Evolutionary conservation across 2,797 vertebrate species (phyloP).

Genomic region (Pogonophryne albipinna): DNA sequence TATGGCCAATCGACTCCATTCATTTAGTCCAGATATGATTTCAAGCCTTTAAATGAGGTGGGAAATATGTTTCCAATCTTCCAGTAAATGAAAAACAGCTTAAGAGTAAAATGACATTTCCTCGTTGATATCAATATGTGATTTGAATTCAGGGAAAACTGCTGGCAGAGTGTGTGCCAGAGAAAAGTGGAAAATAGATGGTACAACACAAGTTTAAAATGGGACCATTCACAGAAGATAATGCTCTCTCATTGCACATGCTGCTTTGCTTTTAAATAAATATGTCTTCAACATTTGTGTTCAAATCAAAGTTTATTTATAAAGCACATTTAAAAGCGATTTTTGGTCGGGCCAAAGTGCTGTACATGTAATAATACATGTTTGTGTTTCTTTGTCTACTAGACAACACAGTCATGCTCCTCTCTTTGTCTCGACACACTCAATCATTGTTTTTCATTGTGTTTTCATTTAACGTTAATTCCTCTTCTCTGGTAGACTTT

Average conservation of each 20-base stretch:
- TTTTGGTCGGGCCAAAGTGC: too few relatives aligned
- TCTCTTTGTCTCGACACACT: conserved; percentile 18
- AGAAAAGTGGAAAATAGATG: conserved; percentile 11
- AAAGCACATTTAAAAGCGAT: too few relatives aligned
- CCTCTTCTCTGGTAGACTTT: conserved; percentile 23
- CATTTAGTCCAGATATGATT: conserved; percentile 13
- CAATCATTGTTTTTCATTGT: conserved; percentile 8
- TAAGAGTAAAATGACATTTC: conserved; percentile 51
- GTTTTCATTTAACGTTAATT: conserved; percentile 28
- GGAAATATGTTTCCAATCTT: conserved; percentile 42
- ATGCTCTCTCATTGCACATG: not conserved
- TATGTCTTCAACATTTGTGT: not conserved
- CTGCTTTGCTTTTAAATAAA: not conserved
- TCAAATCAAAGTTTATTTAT: too few relatives aligned
- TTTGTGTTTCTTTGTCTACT: not conserved
- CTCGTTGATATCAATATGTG: conserved; percentile 25
- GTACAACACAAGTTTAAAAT: conserved; percentile 22
- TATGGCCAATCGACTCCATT: not conserved
- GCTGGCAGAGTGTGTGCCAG: not conserved
- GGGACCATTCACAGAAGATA: not conserved
- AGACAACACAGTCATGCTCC: not conserved
- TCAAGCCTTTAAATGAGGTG: conserved; percentile 20
- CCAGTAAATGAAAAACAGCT: conserved; percentile 39
- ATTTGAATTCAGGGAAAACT: conserved; percentile 32
- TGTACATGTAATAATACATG: too few relatives aligned